Percentiles rank a stretch among this genome's conserved stretches.
These are phyloP conservation scores for Galago senegalensis DNA, from an alignment of 2,797 vertebrate genomes.

Conservation along the genomic window DNA sequence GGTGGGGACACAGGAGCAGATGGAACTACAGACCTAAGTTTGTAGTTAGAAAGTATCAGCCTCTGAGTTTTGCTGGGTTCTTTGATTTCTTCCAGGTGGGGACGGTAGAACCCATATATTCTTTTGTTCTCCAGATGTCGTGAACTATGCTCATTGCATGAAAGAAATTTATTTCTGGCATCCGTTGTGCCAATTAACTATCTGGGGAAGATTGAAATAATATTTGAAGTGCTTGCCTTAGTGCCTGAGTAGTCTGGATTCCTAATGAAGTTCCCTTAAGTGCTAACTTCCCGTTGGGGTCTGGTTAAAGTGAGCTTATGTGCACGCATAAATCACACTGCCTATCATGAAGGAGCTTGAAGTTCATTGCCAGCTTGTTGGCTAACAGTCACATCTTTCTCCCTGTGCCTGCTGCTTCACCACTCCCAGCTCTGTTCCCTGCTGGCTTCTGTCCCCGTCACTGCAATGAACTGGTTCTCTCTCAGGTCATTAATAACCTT, in stretches of 20 bases:
- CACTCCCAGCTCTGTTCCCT: not conserved
- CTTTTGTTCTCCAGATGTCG: conserved; percentile 43
- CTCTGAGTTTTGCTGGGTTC: not conserved
- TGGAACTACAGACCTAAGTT: not conserved
- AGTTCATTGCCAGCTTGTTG: not conserved
- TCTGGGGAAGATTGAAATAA: not conserved
- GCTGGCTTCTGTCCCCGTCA: not conserved
- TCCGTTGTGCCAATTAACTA: conserved; percentile 24
- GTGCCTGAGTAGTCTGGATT: conserved; percentile 26
- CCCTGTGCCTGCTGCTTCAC: not conserved
- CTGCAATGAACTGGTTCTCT: not conserved
- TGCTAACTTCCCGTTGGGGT: not conserved
- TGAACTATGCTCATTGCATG: not conserved
- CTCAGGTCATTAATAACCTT: not conserved
- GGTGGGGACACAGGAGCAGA: not conserved
- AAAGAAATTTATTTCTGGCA: conserved; percentile 53
- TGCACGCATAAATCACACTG: not conserved
- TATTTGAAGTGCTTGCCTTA: conserved; percentile 35
- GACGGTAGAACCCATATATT: not conserved
- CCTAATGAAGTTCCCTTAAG: conserved; percentile 28
- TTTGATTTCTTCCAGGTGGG: conserved; percentile 11
- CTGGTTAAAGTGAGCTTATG: conserved; percentile 28
- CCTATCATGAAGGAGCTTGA: conserved; percentile 19
- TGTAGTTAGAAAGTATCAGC: not conserved
- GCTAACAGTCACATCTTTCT: not conserved